phyloP scores from a whole-genome alignment of 2,888 invertebrate species.

The Notocelia uddmanniana region DNA sequence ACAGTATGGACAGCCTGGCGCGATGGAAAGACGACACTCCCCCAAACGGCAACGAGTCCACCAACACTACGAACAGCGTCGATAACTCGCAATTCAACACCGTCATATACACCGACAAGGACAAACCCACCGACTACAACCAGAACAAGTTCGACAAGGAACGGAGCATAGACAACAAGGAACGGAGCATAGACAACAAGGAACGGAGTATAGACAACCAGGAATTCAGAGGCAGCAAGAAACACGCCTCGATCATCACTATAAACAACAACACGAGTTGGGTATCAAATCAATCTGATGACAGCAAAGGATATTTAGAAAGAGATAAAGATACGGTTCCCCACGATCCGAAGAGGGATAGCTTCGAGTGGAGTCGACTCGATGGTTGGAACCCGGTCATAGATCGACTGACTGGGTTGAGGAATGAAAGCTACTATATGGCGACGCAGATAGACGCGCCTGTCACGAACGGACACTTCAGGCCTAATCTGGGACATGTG shows the following conservation, averaged over 20 bases:
- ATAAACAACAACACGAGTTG: constrained; percentile 83
- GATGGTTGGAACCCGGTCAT: constrained; percentile 95
- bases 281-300: constrained; percentile 82
- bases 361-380: constrained; percentile 86
- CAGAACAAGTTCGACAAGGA: constrained; percentile 64
- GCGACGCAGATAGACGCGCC: constrained; percentile 89
- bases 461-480: constrained; percentile 77
- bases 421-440: constrained; percentile 97
- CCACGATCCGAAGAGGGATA: constrained; percentile 80
- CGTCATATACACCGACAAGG: constrained; percentile 80
- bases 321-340: constrained; percentile 80
- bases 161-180: constrained; percentile 61
- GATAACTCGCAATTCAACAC: constrained; percentile 80
- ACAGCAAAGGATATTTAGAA: constrained; percentile 81
- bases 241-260: constrained; percentile 80
- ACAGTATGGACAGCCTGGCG: constrained; percentile 84
- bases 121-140: constrained; percentile 67
- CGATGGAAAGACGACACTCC: constrained; percentile 85
- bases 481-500: constrained; percentile 73
- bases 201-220: constrained; percentile 64
- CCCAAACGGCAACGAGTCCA: constrained; percentile 81
- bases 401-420: constrained; percentile 92
- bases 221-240: constrained; percentile 70
- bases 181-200: constrained; percentile 63
- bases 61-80: constrained; percentile 74